Conservation (phyloP, 2,113 vertebrate species). For the Nibea coibor region DNA sequence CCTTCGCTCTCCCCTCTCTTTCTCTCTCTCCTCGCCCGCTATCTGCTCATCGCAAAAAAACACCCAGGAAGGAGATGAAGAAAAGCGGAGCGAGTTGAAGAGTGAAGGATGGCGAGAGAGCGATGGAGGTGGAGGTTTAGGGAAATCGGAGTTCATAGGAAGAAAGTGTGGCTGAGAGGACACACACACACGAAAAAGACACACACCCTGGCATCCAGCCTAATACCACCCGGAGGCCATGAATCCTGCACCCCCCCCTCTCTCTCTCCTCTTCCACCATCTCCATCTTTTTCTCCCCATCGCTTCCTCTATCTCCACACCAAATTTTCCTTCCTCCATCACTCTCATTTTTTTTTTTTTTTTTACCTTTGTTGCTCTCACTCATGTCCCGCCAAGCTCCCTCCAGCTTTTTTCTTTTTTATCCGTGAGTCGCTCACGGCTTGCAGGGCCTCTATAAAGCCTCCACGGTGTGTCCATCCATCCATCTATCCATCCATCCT, state of each 20-base stretch:
- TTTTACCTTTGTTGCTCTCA: slow-evolving; percentile 35
- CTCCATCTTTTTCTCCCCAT: slow-evolving; percentile 40
- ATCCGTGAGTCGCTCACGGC: not conserved
- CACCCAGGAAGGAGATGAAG: slow-evolving; percentile 44
- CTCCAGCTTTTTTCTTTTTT: slow-evolving; percentile 11
- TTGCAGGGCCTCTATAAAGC: slow-evolving; percentile 22
- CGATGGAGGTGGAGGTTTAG: slow-evolving; percentile 34
- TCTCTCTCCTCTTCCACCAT: slow-evolving; percentile 30
- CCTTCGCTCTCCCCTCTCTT: not conserved
- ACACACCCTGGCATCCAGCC: slow-evolving; percentile 60
- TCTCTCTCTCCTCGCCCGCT: slow-evolving; percentile 4
- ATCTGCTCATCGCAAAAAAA: slow-evolving; percentile 68
- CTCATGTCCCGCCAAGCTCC: slow-evolving; percentile 45
- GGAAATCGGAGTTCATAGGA: slow-evolving; percentile 61
- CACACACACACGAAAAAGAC: slow-evolving; percentile 38
- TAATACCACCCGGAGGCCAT: slow-evolving; percentile 65
- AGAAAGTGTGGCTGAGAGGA: slow-evolving; percentile 21
- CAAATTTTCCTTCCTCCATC: slow-evolving; percentile 22
- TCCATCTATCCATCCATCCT: slow-evolving; percentile 14
- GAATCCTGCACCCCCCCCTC: slow-evolving; percentile 30
- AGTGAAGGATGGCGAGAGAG: slow-evolving; percentile 43
- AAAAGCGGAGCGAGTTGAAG: slow-evolving; percentile 45
- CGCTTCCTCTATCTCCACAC: slow-evolving; percentile 45
- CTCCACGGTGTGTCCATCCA: slow-evolving; percentile 1
- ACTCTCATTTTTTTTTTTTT: not conserved